Evolutionary conservation across 2,888 invertebrate genomes (phyloP).

Genomic region (Pollenia griseotomentosa): DNA sequence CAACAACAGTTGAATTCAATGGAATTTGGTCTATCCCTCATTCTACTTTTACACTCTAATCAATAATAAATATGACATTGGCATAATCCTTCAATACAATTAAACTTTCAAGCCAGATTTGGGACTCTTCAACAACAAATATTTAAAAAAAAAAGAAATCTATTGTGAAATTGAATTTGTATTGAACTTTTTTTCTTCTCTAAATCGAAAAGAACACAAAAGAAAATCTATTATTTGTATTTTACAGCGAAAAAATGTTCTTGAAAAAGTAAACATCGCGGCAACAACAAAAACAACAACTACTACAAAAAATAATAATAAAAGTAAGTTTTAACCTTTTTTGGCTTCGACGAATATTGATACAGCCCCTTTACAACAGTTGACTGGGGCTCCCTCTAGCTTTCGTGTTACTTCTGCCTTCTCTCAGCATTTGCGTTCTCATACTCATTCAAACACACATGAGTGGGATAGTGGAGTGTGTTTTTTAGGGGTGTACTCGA

Average conservation of each 20-base stretch:
- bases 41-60: slow-evolving; percentile 43
- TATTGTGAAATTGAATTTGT: slow-evolving; percentile 59
- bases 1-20: slow-evolving; percentile 24
- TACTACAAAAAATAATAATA: slow-evolving; percentile 12
- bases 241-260: slow-evolving; percentile 45
- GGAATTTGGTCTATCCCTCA: slow-evolving; percentile 6
- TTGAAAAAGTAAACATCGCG: slow-evolving; percentile 63
- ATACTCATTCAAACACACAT: neutral
- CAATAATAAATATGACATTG: slow-evolving; percentile 69
- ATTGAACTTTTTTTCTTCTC: slow-evolving; percentile 16
- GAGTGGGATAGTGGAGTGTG: slow-evolving; percentile 2
- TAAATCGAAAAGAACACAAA: slow-evolving; percentile 34
- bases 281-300: slow-evolving; percentile 35
- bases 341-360: slow-evolving; percentile 39
- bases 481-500: slow-evolving; percentile 58
- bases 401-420: neutral
- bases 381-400: slow-evolving; percentile 9
- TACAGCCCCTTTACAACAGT: slow-evolving; percentile 37
- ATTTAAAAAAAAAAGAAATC: slow-evolving; percentile 7
- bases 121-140: slow-evolving; percentile 42
- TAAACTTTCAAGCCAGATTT: slow-evolving; percentile 61
- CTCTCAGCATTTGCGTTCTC: slow-evolving; percentile 4
- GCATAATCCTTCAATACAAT: slow-evolving; percentile 68
- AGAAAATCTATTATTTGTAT: slow-evolving; percentile 44
- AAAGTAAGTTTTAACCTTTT: slow-evolving; percentile 64